These are phyloP conservation scores for Nothoprocta perdicaria DNA, from an alignment of 2,113 vertebrate genomes.

Conservation along the genomic window DNA sequence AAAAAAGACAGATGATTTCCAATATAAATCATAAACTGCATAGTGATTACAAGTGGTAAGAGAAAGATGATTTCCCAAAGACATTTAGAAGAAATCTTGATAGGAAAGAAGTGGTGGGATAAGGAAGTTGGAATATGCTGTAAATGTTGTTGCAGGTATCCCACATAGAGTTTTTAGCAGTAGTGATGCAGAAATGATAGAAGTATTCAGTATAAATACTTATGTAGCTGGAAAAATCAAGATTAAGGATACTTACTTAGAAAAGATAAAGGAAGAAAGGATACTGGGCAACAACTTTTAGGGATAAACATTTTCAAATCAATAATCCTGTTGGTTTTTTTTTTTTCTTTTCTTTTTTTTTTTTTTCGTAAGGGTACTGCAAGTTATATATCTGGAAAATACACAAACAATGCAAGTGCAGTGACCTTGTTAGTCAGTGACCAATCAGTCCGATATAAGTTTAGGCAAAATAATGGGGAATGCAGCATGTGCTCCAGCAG, in stretches of 20 bases:
- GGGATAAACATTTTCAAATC: not conserved
- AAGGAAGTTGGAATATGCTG: not conserved
- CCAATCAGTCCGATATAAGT: not conserved
- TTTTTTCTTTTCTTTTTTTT: not conserved
- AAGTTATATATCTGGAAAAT: not conserved
- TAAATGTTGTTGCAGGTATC: not conserved
- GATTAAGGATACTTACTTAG: not conserved
- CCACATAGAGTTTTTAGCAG: not conserved
- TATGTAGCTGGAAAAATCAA: not conserved
- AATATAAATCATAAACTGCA: not conserved
- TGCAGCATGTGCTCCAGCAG: not conserved
- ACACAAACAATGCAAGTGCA: not conserved
- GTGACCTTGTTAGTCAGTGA: not conserved
- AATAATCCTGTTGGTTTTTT: not conserved
- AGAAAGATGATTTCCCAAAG: not conserved
- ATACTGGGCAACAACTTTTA: not conserved
- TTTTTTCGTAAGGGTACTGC: not conserved
- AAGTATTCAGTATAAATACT: not conserved
- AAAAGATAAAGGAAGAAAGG: not conserved
- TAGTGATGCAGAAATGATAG: not conserved
- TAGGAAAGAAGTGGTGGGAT: not conserved
- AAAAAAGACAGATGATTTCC: rapidly evolving
- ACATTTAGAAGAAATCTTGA: not conserved
- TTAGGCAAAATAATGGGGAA: not conserved
- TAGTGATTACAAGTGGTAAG: not conserved